A percentile compares a stretch with the other conserved stretches of the same genome.
These are phyloP conservation scores for Ceratina japonica DNA, from an alignment of 1,140 invertebrate genomes.

Conservation along the genomic window DNA sequence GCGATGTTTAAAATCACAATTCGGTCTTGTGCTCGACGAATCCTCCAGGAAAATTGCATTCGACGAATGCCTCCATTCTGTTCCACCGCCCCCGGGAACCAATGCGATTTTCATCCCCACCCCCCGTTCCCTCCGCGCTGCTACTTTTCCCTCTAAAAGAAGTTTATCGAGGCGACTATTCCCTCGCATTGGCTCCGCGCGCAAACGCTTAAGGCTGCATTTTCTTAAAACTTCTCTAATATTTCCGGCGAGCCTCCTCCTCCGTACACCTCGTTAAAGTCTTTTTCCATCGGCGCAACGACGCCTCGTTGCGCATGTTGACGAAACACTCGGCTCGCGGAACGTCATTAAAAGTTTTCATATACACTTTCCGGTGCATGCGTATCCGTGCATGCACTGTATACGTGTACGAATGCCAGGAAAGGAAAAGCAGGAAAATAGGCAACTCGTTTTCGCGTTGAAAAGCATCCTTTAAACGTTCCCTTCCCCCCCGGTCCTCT, in stretches of 20 bases:
- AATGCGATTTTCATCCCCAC: slow-evolving; percentile 31
- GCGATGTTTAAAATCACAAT: slow-evolving; percentile 52
- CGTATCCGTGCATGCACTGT: background rate
- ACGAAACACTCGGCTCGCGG: slow-evolving; percentile 47
- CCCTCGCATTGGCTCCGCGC: slow-evolving; percentile 16
- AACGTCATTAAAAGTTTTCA: slow-evolving; percentile 53
- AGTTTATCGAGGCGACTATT: slow-evolving; percentile 43
- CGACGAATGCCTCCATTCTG: slow-evolving; percentile 48
- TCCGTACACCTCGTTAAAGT: slow-evolving; percentile 47
- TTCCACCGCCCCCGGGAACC: slow-evolving; percentile 31
- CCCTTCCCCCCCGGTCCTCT: background rate
- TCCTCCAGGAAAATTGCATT: slow-evolving; percentile 49
- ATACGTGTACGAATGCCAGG: background rate
- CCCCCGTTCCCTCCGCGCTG: background rate
- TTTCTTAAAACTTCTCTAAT: slow-evolving; percentile 58
- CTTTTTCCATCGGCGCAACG: slow-evolving; percentile 40
- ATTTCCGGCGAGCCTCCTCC: slow-evolving; percentile 32
- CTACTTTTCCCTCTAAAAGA: slow-evolving; percentile 27
- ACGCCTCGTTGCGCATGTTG: slow-evolving; percentile 43
- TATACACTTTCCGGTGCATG: slow-evolving; percentile 9
- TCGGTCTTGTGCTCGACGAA: slow-evolving; percentile 32
- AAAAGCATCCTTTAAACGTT: slow-evolving; percentile 30
- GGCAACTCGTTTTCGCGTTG: slow-evolving; percentile 12
- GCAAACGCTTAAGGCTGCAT: slow-evolving; percentile 35
- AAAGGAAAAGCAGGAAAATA: slow-evolving; percentile 14